Conservation (phyloP, 2,113 vertebrate genomes). For the Psephotus haematonotus region DNA sequence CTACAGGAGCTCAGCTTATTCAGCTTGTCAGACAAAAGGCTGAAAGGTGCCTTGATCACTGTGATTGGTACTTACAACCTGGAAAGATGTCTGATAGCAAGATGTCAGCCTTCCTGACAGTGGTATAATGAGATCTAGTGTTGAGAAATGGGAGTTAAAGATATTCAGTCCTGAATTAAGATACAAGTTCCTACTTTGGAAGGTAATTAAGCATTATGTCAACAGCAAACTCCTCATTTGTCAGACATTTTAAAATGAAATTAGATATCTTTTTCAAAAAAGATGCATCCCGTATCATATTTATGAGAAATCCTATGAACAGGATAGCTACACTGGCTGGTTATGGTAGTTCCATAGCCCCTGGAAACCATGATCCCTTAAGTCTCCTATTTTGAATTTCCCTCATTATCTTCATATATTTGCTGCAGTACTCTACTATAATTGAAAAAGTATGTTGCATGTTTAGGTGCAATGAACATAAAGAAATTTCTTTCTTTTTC, state of each 20-base stretch:
- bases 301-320: not conserved
- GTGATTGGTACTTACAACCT: constrained; percentile 29
- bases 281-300: not conserved
- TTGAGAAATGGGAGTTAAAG: not conserved
- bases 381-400: not conserved
- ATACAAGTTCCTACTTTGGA: not conserved
- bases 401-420: not conserved
- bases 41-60: constrained; percentile 48
- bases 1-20: constrained; percentile 21
- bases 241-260: not conserved
- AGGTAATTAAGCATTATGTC: constrained; percentile 42
- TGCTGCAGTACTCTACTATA: not conserved
- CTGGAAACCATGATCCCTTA: not conserved
- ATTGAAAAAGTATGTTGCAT: not conserved
- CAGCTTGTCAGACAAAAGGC: constrained; percentile 14
- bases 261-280: not conserved
- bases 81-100: constrained; percentile 40
- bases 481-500: not conserved
- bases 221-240: constrained; percentile 1
- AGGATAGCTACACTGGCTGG: not conserved
- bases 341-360: not conserved
- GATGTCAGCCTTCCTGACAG: constrained; percentile 46
- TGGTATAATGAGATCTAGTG: constrained; percentile 33
- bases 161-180: constrained; percentile 6
- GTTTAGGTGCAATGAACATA: not conserved